Conservation (phyloP, 2,113 vertebrate genomes). For the Catagonus wagneri region DNA sequence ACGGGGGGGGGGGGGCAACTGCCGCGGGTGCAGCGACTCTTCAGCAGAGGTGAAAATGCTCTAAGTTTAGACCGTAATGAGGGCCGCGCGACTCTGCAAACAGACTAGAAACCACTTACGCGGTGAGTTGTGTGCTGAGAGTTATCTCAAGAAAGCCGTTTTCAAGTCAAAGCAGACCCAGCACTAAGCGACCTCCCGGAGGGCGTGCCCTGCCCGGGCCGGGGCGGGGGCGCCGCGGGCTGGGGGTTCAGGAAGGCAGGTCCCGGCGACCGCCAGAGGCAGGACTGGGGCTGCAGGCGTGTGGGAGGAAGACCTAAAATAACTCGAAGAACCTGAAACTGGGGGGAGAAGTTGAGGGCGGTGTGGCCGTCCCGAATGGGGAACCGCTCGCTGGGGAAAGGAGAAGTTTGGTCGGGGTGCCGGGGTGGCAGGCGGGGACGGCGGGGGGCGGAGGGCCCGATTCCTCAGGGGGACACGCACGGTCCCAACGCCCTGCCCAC, state of each 20-base stretch:
- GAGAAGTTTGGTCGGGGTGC: slow-evolving; percentile 17
- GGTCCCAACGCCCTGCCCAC: not conserved
- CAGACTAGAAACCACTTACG: too few relatives aligned
- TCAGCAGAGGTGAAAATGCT: not conserved
- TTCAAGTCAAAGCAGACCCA: not conserved
- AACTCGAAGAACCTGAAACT: slow-evolving; percentile 56
- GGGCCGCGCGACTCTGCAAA: not conserved
- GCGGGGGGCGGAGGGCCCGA: rapidly evolving
- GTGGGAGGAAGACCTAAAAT: slow-evolving; percentile 39
- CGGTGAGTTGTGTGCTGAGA: not conserved
- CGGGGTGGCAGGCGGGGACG: rapidly evolving
- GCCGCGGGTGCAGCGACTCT: too few relatives aligned
- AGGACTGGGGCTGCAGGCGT: rapidly evolving
- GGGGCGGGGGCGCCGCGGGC: not conserved
- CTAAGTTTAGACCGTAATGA: not conserved
- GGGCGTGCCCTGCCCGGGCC: rapidly evolving
- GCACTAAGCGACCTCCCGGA: not conserved
- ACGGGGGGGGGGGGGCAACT: rapidly evolving
- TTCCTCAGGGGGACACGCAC: not conserved
- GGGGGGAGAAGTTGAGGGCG: slow-evolving; percentile 58
- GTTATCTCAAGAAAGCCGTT: not conserved
- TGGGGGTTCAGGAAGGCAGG: not conserved
- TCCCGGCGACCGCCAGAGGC: not conserved
- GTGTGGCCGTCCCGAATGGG: not conserved
- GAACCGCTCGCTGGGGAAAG: slow-evolving; percentile 48